A percentile compares a stretch with the other conserved stretches of the same genome.
Conservation (phyloP, 1,140 invertebrate species). For the Wiebesia pumilae region DNA sequence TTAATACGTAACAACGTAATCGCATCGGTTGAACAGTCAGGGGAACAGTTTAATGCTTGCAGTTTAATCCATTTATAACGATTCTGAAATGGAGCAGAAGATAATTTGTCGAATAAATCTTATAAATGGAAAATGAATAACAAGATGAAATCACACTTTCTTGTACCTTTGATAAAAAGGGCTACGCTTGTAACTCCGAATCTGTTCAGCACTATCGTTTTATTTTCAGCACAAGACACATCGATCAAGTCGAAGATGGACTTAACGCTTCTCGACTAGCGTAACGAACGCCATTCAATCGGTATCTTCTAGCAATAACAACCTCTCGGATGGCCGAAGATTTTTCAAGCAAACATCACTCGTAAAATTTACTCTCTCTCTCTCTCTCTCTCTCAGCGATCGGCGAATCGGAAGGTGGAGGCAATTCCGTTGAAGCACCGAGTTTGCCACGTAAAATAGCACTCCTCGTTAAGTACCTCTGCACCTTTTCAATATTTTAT, state of each 20-base stretch:
- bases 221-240: not conserved
- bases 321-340: not conserved
- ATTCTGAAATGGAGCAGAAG: too few relatives aligned
- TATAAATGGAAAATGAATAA: too few relatives aligned
- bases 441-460: slow-evolving; percentile 64
- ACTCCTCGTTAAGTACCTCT: slow-evolving; percentile 55
- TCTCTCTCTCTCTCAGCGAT: not conserved
- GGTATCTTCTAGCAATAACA: slow-evolving; percentile 32
- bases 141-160: too few relatives aligned
- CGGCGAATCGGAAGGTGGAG: not conserved
- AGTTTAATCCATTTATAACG: too few relatives aligned
- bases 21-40: too few relatives aligned
- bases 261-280: not conserved
- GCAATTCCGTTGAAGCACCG: slow-evolving; percentile 27
- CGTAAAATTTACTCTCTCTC: slow-evolving; percentile 26
- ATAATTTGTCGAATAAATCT: too few relatives aligned
- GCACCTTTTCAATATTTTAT: slow-evolving; percentile 67
- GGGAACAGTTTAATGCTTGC: too few relatives aligned
- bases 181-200: too few relatives aligned
- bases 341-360: slow-evolving; percentile 44
- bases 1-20: not conserved
- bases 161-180: too few relatives aligned
- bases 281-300: slow-evolving; percentile 40
- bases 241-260: slow-evolving; percentile 20
- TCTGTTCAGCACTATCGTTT: slow-evolving; percentile 1